Evolutionary conservation across 2,888 invertebrate genomes (phyloP).

Genomic region (Tinea semifulvella): DNA sequence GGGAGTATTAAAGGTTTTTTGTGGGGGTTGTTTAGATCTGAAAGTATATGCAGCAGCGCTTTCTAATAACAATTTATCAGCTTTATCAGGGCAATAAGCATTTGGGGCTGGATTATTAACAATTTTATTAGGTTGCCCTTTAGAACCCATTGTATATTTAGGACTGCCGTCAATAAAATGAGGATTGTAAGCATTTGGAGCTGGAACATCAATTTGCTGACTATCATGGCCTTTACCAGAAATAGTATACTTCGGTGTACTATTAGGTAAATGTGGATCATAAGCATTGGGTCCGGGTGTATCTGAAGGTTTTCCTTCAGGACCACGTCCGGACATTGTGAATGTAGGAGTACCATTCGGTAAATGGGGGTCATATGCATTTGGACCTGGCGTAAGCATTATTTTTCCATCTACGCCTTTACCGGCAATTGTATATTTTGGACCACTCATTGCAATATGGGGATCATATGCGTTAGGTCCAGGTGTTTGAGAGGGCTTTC

Average conservation of each 20-base stretch:
- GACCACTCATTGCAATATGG: slow-evolving; percentile 53
- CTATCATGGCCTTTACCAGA: slow-evolving; percentile 66
- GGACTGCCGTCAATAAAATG: slow-evolving; percentile 63
- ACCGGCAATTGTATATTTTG: slow-evolving; percentile 70
- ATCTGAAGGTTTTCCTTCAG: slow-evolving; percentile 49
- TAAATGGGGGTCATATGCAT: slow-evolving; percentile 66
- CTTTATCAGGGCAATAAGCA: slow-evolving; percentile 51
- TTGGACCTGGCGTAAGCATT: slow-evolving; percentile 71
- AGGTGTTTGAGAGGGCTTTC: slow-evolving; percentile 46
- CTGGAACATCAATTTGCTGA: slow-evolving; percentile 67
- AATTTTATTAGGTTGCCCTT: slow-evolving; percentile 48
- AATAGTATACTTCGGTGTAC: slow-evolving; percentile 69
- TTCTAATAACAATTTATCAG: slow-evolving; percentile 32
- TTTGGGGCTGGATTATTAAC: slow-evolving; percentile 68
- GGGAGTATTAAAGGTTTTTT: slow-evolving; percentile 46
- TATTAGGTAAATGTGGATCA: slow-evolving; percentile 41
- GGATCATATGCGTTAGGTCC: slow-evolving; percentile 43
- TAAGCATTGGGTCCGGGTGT: slow-evolving; percentile 55
- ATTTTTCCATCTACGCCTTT: slow-evolving; percentile 63
- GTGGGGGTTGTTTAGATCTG: slow-evolving; percentile 67
- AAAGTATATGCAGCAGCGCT: slow-evolving; percentile 73
- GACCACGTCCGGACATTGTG: slow-evolving; percentile 61
- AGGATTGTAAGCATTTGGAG: slow-evolving; percentile 68
- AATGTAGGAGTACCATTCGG: slow-evolving; percentile 63
- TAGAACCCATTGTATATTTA: slow-evolving; percentile 64